Base-by-base conservation (phyloP, 1,140 invertebrate species). In the Teleopsis dalmanni region DNA sequence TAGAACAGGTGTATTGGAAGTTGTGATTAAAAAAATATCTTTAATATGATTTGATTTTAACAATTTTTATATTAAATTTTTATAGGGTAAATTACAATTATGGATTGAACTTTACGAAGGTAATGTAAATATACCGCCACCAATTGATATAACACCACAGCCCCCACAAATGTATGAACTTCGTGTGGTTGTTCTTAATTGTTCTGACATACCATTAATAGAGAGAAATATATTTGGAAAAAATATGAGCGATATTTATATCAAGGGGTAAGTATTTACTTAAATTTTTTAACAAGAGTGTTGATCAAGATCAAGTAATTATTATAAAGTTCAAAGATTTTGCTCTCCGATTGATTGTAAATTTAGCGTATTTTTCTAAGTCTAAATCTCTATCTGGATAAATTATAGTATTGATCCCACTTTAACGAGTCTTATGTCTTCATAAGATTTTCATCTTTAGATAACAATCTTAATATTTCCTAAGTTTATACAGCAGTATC, bases 81-180 rank as follows among this genome's bases (percentile, higher is more conserved):
- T 11, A 41, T 54, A 88, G 84, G 91, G 91, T 14, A 91, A 89
- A 73, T 58, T 95, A 22, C 87, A 91, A 68, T 77, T 95, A 75
- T 95, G 90, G 90, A 74, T 95, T 8, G 91, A 95, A 63, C 83
- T 95, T 72, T 93, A 91, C 66, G 72, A 73, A 31, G 76, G 80
- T 48, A 77, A 77, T 50, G 78, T 73, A 63, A 52, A 55, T 33
- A 74, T 76, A 40, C 81, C 81, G 4, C 76, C 77, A n/a, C 76
- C 84, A 19, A 75, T 91, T 1, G 81, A 91, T 60, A 89, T 95
- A 50, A 80, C 81, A 3, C 87, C 87, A 1, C 74, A 81, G 49
- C 80, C 83, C 56, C 82, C 87, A 3, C 77, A 81, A 57, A 73
- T 80, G 31, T 93, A 85, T 70, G 90, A 93, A 71, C 75, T 95